Conservation (phyloP, 2,797 vertebrate species). For the Sebastes dallii region DNA sequence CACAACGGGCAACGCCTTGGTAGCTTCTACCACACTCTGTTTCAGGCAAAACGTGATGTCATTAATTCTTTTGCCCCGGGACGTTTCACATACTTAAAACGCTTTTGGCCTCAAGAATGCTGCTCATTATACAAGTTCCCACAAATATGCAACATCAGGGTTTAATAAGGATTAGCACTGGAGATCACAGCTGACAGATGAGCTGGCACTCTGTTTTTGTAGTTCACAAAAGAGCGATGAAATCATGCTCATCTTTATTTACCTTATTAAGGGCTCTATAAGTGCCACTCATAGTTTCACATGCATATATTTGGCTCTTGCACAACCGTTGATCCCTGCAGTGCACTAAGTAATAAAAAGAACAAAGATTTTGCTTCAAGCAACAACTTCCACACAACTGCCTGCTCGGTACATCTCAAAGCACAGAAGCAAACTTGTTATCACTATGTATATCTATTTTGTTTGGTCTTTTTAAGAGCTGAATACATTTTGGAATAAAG, state of each 20-base stretch:
- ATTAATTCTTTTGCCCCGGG: slow-evolving; percentile 43
- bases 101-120: slow-evolving; percentile 31
- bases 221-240: slow-evolving; percentile 14
- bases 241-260: slow-evolving; percentile 12
- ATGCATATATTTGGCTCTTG: not conserved
- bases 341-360: not conserved
- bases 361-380: not conserved
- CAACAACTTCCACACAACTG: not conserved
- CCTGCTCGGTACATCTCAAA: not conserved
- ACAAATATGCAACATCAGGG: slow-evolving; percentile 55
- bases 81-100: slow-evolving; percentile 40
- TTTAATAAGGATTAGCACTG: slow-evolving; percentile 26
- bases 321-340: not conserved
- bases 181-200: slow-evolving; percentile 24
- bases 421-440: not conserved
- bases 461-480: not conserved
- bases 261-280: not conserved
- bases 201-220: slow-evolving; percentile 16
- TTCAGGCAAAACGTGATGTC: slow-evolving; percentile 43
- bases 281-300: not conserved
- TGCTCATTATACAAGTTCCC: slow-evolving; percentile 43
- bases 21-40: slow-evolving; percentile 15
- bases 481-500: not conserved
- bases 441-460: not conserved
- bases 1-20: not conserved